Evolutionary conservation across 23 tunicate species (phyloP), one percentile per base, ranked within the genome.

Genomic region (Ascidia mentula): DNA sequence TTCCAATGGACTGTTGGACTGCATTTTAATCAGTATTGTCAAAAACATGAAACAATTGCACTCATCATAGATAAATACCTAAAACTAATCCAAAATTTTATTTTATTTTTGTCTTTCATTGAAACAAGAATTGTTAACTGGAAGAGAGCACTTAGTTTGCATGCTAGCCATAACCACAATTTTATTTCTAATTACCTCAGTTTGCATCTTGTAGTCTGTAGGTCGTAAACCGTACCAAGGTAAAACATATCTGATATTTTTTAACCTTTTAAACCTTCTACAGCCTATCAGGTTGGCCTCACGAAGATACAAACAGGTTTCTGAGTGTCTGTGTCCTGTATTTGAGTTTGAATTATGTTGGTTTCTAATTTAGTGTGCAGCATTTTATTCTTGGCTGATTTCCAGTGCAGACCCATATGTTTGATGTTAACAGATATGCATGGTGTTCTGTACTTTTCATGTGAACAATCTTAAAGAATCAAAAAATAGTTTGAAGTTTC

Each of bases 261-360:
- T n/a, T n/a, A n/a, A n/a, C n/a, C 65, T 53, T 53, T 26, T 53
- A 3, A 53, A 53, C 24, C 24, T 28, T 53, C 65, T 53, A 20
- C 24, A 53, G 65, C 65, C 65, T 53, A 53, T 53, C 65, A 26
- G 24, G 28, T 20, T 53, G 24, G 22, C 65, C 4, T 20, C 65
- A 53, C 22, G 65, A 53, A 53, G 65, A 53, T 53, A 53, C 24
- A 53, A 53, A 28, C 65, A 53, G 65, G 65, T 53, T 53, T 53
- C 65, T 5, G 2, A 53, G 65, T 53, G 12, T 53, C 24, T 53
- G 65, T 53, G 65, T 5, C 65, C 4, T 3, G 22, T 53, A 5
- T 53, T 53, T 53, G 1, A 53, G 65, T 53, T 53, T 53, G 28
- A 53, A 53, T 53, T 53, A 53, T 53, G 65, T 53, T 53, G 65